These are phyloP conservation scores for Synergus laeviventris DNA, from an alignment of 2,888 invertebrate species.

Conservation along the genomic window DNA sequence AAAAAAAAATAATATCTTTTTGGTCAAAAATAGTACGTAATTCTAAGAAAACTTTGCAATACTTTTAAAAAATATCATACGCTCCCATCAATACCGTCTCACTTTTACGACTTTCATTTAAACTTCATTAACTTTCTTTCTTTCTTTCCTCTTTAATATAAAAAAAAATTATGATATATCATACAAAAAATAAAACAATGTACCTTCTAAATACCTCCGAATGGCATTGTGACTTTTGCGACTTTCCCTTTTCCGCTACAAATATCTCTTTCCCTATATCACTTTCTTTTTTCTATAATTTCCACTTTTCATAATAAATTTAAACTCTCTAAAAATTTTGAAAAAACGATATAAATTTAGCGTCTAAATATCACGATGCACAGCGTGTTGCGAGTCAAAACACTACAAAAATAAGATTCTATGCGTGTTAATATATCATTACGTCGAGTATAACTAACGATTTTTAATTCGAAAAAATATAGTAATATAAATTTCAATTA, in stretches of 20 bases:
- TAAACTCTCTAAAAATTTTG: slow-evolving; percentile 13
- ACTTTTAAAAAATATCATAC: slow-evolving; percentile 43
- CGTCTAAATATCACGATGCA: slow-evolving; percentile 72
- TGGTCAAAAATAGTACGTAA: slow-evolving; percentile 52
- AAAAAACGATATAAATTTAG: slow-evolving; percentile 62
- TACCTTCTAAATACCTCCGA: slow-evolving; percentile 68
- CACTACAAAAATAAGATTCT: slow-evolving; percentile 20
- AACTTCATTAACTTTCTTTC: slow-evolving; percentile 56
- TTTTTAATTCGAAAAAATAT: slow-evolving; percentile 50
- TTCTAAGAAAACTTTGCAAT: slow-evolving; percentile 51
- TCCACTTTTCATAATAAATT: background rate
- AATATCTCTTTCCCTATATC: slow-evolving; percentile 41
- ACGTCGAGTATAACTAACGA: slow-evolving; percentile 49
- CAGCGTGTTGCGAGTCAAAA: slow-evolving; percentile 31
- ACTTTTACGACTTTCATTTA: slow-evolving; percentile 48
- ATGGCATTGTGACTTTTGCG: slow-evolving; percentile 65
- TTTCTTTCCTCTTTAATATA: slow-evolving; percentile 56
- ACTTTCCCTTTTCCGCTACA: slow-evolving; percentile 50
- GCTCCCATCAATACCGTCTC: slow-evolving; percentile 33
- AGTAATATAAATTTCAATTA: slow-evolving; percentile 41
- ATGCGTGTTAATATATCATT: slow-evolving; percentile 38
- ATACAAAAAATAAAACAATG: slow-evolving; percentile 72
- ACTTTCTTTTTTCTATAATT: slow-evolving; percentile 15
- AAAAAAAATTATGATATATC: slow-evolving; percentile 59
- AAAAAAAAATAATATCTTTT: slow-evolving; percentile 61